Evolutionary conservation across 2,113 vertebrate genomes (phyloP).

Genomic region (Lepisosteus osseus): DNA sequence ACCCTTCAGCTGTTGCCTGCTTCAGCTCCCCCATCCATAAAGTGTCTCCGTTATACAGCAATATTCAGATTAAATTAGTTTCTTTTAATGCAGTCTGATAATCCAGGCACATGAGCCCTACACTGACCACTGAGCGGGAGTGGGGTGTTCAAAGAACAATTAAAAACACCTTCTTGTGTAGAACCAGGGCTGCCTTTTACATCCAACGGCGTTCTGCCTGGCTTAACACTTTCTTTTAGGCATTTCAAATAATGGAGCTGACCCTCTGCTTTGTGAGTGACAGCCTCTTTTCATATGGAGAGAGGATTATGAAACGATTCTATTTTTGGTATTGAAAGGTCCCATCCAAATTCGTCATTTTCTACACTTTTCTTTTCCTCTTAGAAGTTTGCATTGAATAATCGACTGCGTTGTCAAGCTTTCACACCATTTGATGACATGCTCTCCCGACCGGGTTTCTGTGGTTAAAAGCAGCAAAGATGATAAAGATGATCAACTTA

Average conservation of each 20-base stretch:
- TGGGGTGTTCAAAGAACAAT: slow-evolving; percentile 48
- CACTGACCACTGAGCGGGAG: slow-evolving; percentile 28
- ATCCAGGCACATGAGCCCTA: slow-evolving; percentile 56
- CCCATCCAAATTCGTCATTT: slow-evolving; percentile 49
- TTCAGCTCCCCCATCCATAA: slow-evolving; percentile 35
- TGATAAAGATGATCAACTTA: no score
- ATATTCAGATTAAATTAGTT: slow-evolving; percentile 57
- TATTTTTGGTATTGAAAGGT: slow-evolving; percentile 52
- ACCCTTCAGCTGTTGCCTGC: slow-evolving; percentile 38
- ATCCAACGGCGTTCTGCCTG: slow-evolving; percentile 37
- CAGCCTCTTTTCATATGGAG: slow-evolving; percentile 38
- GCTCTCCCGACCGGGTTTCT: no score
- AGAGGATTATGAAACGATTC: slow-evolving; percentile 46
- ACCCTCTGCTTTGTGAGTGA: slow-evolving; percentile 37
- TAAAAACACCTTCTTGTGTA: slow-evolving; percentile 45
- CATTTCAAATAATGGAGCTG: slow-evolving; percentile 45
- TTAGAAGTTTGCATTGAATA: slow-evolving; percentile 6
- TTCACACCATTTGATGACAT: no score
- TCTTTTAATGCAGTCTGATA: slow-evolving; percentile 54
- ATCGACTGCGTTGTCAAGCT: no score
- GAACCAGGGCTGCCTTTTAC: slow-evolving; percentile 36
- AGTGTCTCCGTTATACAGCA: slow-evolving; percentile 36
- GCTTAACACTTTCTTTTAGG: slow-evolving; percentile 49
- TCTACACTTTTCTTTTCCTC: slow-evolving; percentile 43
- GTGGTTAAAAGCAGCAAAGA: no score